Conservation (phyloP, 2,888 invertebrate genomes). For the Lithodes maja region DNA sequence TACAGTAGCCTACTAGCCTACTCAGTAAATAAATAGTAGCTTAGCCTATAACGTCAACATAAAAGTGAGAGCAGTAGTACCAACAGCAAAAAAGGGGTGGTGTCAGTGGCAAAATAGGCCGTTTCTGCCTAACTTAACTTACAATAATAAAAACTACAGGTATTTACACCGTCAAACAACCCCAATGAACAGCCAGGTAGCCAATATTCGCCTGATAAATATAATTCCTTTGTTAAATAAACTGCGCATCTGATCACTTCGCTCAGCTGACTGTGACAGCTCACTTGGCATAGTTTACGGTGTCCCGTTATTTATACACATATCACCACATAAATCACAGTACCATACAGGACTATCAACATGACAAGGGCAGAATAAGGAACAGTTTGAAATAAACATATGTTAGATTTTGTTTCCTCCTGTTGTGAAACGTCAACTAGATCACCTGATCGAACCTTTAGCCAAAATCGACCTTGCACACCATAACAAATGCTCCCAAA, state of each 20-base stretch:
- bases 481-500: background rate
- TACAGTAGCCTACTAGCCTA: too few relatives aligned
- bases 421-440: slow-evolving; percentile 37
- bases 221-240: slow-evolving; percentile 14
- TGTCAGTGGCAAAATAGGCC: too few relatives aligned
- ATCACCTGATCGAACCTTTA: slow-evolving; percentile 48
- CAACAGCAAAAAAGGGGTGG: too few relatives aligned
- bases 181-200: too few relatives aligned
- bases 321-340: background rate
- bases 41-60: too few relatives aligned
- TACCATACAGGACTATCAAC: too few relatives aligned
- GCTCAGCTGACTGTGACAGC: slow-evolving; percentile 63
- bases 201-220: too few relatives aligned
- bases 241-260: slow-evolving; percentile 45
- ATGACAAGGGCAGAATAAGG: background rate
- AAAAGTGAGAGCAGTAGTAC: too few relatives aligned
- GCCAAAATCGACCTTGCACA: slow-evolving; percentile 49
- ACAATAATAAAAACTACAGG: too few relatives aligned
- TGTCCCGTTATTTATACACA: background rate
- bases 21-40: too few relatives aligned
- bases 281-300: background rate
- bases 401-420: background rate
- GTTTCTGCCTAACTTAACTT: too few relatives aligned
- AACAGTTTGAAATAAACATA: background rate
- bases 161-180: too few relatives aligned